Conservation (phyloP, 1,140 invertebrate species). For the Orius insidiosus region DNA sequence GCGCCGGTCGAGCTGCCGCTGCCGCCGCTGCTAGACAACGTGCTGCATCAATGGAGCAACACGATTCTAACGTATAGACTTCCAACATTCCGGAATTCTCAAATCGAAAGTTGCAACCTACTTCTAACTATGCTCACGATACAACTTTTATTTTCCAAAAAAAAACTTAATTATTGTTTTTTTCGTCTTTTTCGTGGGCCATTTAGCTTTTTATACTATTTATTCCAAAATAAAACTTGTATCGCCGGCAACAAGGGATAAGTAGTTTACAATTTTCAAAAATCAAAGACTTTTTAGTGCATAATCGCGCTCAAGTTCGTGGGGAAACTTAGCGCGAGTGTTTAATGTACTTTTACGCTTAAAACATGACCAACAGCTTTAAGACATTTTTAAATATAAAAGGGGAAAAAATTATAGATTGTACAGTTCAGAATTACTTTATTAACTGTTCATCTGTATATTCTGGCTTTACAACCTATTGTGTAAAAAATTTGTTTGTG, state of each 20-base stretch:
- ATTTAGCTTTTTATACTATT: too few species aligned
- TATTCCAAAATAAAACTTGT: too few species aligned
- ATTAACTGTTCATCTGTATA: not conserved
- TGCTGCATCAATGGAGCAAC: slow-evolving; percentile 17
- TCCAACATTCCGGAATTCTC: slow-evolving; percentile 3
- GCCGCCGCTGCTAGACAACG: slow-evolving; percentile 30
- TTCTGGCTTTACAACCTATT: not conserved
- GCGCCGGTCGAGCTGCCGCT: slow-evolving; percentile 37
- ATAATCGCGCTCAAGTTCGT: too few species aligned
- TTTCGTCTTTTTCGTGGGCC: too few species aligned
- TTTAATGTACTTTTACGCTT: slow-evolving; percentile 9
- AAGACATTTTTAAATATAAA: slow-evolving; percentile 10
- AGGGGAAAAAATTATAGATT: slow-evolving; percentile 12
- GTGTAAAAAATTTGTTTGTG: slow-evolving; percentile 6
- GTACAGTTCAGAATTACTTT: slow-evolving; percentile 8
- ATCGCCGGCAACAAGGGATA: too few species aligned
- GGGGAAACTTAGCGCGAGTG: too few species aligned
- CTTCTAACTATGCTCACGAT: not conserved
- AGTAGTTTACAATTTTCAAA: too few species aligned
- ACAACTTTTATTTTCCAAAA: not conserved
- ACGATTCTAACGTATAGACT: slow-evolving; percentile 10
- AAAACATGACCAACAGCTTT: slow-evolving; percentile 15
- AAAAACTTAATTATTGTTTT: too few species aligned
- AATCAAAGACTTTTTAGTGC: too few species aligned
- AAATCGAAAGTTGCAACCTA: too few species aligned